phyloP scores from a whole-genome alignment of 1,140 invertebrate species.

The Nautilus pompilius region DNA sequence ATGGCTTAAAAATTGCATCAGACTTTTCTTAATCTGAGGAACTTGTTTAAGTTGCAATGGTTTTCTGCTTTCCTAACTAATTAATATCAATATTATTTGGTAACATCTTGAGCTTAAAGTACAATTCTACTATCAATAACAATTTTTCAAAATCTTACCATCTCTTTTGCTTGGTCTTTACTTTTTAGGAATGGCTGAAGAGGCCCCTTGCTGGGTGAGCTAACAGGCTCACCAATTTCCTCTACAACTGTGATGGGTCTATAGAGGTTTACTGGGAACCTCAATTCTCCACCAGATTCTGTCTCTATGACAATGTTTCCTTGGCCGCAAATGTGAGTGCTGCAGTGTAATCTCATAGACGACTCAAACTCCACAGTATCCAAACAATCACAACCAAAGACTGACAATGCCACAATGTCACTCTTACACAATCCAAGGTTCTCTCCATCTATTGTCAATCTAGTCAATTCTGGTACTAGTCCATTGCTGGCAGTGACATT shows the following conservation, averaged over 20 bases:
- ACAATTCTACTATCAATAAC: no score
- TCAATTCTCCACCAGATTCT: conserved; percentile 44
- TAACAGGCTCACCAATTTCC: conserved; percentile 14
- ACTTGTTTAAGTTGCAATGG: no score
- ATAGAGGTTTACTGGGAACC: no score
- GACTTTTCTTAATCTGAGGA: no score
- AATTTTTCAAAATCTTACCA: no score
- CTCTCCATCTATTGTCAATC: conserved; percentile 35
- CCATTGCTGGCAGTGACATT: conserved; percentile 41
- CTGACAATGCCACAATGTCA: conserved; percentile 43
- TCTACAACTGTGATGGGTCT: conserved; percentile 38
- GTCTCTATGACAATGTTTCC: conserved; percentile 47
- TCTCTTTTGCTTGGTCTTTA: no score
- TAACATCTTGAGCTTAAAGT: no score
- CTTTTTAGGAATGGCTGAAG: no score
- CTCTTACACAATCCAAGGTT: conserved; percentile 42
- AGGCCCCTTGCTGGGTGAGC: no score
- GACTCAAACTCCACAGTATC: conserved; percentile 48
- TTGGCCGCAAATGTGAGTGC: conserved; percentile 35
- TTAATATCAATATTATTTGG: no score
- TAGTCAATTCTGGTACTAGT: conserved; percentile 35
- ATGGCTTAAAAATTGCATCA: no score
- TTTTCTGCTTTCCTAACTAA: no score
- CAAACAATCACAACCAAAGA: conserved; percentile 44
- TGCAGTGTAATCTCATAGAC: conserved; percentile 34